Conservation (phyloP, 2,797 vertebrate species). For the Sebastes minor region DNA sequence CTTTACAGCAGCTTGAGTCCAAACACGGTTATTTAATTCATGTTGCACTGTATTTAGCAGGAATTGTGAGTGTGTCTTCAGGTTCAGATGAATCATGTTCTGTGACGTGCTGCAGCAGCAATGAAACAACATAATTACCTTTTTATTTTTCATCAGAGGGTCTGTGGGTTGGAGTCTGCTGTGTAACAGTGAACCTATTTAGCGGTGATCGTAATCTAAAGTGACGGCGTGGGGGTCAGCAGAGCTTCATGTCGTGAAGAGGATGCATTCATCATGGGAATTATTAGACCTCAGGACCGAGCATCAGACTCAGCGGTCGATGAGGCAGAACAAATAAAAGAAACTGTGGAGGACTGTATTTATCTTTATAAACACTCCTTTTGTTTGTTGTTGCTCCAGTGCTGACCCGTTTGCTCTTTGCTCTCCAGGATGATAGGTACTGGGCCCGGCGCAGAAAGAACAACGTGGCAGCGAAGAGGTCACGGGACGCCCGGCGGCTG, state of each 20-base stretch:
- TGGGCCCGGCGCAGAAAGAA: constrained; percentile 98
- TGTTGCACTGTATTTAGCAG: no score
- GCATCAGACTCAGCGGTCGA: background rate
- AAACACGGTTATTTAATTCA: no score
- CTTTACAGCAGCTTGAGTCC: no score
- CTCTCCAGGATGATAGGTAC: constrained; percentile 92
- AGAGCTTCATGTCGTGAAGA: background rate
- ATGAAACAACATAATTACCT: no score
- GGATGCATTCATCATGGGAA: background rate
- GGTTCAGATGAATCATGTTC: no score
- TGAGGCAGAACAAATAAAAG: no score
- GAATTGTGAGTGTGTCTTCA: no score
- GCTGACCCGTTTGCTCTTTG: constrained; percentile 22
- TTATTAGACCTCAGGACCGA: background rate
- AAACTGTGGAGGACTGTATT: background rate
- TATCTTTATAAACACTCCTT: background rate
- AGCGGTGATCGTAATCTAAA: background rate
- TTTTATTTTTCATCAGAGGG: no score
- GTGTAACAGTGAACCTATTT: background rate
- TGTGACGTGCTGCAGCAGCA: no score
- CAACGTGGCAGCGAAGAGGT: constrained; percentile 97
- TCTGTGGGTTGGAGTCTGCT: no score
- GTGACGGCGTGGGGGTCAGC: background rate
- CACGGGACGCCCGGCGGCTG: constrained; percentile 92
- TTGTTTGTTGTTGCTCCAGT: fast-evolving